Conservation (phyloP, 1,140 invertebrate species). For the Conopomorpha cramerella region DNA sequence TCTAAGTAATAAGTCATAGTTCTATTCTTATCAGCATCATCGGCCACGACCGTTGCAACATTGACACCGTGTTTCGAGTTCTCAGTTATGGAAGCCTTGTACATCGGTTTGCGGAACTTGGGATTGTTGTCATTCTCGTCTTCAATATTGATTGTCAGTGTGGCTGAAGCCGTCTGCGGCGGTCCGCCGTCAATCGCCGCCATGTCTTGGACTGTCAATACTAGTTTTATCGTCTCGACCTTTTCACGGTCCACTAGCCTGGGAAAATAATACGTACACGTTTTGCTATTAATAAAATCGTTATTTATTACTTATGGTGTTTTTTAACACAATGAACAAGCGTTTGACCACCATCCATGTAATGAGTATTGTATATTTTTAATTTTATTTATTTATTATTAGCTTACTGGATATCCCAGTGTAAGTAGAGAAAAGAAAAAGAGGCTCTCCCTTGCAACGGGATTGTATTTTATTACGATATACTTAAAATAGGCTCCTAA, state of each 20-base stretch:
- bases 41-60: constrained; percentile 80
- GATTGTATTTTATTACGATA: no score
- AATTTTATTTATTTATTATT: no score
- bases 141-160: constrained; percentile 75
- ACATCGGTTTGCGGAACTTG: constrained; percentile 77
- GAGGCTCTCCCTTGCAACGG: no score
- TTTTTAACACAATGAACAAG: no score
- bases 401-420: no score
- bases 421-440: no score
- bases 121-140: constrained; percentile 94
- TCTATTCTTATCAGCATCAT: constrained; percentile 87
- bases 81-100: constrained; percentile 80
- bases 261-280: no score
- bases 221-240: constrained; percentile 78
- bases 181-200: constrained; percentile 71
- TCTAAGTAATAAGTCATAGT: constrained; percentile 83
- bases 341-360: no score
- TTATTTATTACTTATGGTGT: no score
- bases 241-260: constrained; percentile 79
- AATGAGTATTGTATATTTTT: no score
- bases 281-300: no score
- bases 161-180: constrained; percentile 74
- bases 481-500: no score
- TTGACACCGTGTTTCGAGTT: constrained; percentile 85
- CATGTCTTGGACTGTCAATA: constrained; percentile 82